Base-by-base conservation (phyloP, 2,113 vertebrate genomes). In the Arothron firmamentum region DNA sequence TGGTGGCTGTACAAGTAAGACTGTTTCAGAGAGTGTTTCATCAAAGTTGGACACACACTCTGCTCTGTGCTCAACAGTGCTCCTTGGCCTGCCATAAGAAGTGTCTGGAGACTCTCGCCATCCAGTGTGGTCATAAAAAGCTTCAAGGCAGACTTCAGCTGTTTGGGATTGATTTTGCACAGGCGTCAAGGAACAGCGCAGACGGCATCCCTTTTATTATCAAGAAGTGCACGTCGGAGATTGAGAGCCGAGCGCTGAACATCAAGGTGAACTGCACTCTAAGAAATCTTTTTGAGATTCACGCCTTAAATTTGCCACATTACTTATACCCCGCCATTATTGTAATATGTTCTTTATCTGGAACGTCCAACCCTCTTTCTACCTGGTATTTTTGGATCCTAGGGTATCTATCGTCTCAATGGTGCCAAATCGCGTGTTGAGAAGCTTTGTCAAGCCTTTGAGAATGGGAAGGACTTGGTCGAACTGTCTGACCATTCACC, bases 391-490 rank as follows among this genome's bases (percentile, higher is more conserved):
- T 38, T 38, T 38, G 8, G 34, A 38, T 38, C 9, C 12, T 70
- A 98, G 97, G 97, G 96, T 19, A 98, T 99, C 85, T 99, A 99
- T 79, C 93, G 97, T 55, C 93, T 98, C 51, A 97, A 95, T 71
- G 97, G 96, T 71, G 96, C 94, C 46, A 99, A 99, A 87, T 92
- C 94, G 48, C 94, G 96, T 46, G 95, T 97, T 28, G 96, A 98
- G 85, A 98, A 98, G 77, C 91, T 99, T 25, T 99, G 97, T 70
- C 97, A 98, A 77, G 95, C 95, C 12, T 96, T 99, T 88, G 97
- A 99, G 90, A 99, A 98, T 19, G 97, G 97, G 58, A 96, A 96
- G 74, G 94, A 98, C 75, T 90, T 98, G 82, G 96, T 98, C 0
- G 96, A 98, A 74, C 92, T 98, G 55, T 96, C 96, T 1, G 96